Base-by-base conservation (phyloP, 2,797 vertebrate genomes). In the Poeciliopsis turneri region DNA sequence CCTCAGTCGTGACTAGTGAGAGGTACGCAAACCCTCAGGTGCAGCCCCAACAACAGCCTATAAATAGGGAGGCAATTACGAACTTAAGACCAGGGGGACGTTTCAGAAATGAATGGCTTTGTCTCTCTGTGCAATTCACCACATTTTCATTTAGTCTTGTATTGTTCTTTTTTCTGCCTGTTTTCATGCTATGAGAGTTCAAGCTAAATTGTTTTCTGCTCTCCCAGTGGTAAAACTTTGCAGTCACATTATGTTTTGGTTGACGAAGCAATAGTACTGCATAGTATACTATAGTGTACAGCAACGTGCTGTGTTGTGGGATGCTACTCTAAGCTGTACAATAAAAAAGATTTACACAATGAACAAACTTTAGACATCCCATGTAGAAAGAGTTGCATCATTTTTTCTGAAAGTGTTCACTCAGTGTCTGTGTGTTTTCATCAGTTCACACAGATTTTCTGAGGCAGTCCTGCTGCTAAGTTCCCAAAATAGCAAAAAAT, bases 41-140 rank as follows among this genome's bases (percentile, higher is more conserved):
- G 76, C 81, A 83, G 80, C 80, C 77, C 71, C 25, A 25, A 80
- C 41, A 76, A 88, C 82, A 75, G 78, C 80, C 89, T 92, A 93
- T 94, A 92, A 93, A 94, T 94, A 94, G 73, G 92, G 75, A 89
- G 78, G 80, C 81, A 88, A 88, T 92, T 94, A 90, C 88, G 79
- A 91, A 59, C n/a, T 12, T 68, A 74, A 84, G 82, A 79, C 74
- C 72, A 78, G 85, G 78, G 80, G 80, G 78, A 83, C 82, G 84
- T 88, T 87, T 86, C 79, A 86, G 79, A 93, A 87, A 94, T 92
- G 87, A 92, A 92, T 92, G 90, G 86, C 83, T 91, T 69, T 87
- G 84, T 82, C 78, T 88, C 78, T 83, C 51, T 78, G 84, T 91
- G 84, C 51, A 82, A 89, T 88, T 91, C 86, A 90, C 84, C 74